Conservation (phyloP, 1,140 invertebrate genomes). For the Steinernema feltiae region DNA sequence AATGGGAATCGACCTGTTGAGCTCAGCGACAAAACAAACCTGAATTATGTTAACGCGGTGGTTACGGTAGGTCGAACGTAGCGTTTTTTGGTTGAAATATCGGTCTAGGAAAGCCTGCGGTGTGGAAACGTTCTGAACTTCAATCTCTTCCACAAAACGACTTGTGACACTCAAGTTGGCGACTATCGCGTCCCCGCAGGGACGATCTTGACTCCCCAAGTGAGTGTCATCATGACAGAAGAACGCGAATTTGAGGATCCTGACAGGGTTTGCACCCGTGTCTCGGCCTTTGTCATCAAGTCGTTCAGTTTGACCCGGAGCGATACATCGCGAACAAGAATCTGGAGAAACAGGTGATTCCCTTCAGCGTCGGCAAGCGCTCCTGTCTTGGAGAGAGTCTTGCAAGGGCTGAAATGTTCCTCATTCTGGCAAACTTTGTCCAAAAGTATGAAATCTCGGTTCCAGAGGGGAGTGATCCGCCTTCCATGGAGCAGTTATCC, state of each 20-base stretch:
- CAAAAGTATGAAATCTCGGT: neutral
- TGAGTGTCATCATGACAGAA: conserved; percentile 10
- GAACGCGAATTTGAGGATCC: conserved; percentile 17
- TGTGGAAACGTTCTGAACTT: conserved; percentile 17
- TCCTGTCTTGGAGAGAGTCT: conserved; percentile 21
- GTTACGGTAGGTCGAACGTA: conserved; percentile 14
- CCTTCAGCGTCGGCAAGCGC: conserved; percentile 19
- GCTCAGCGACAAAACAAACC: conserved; percentile 15
- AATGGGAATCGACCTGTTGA: conserved; percentile 16
- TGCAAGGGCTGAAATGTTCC: conserved; percentile 20
- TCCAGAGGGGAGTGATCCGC: neutral
- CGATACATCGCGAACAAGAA: conserved; percentile 18
- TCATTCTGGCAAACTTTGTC: neutral
- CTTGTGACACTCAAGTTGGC: neutral
- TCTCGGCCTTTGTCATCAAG: neutral
- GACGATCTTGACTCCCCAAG: neutral
- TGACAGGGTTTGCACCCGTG: neutral
- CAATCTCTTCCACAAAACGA: conserved; percentile 12
- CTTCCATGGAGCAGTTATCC: neutral
- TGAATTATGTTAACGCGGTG: conserved; percentile 23
- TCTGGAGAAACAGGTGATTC: conserved; percentile 23
- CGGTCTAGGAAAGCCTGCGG: conserved; percentile 9
- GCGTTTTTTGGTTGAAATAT: neutral
- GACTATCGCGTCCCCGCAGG: neutral
- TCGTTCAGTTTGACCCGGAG: conserved; percentile 30